Conservation (phyloP, 2,888 invertebrate species). For the Arge pagana region DNA sequence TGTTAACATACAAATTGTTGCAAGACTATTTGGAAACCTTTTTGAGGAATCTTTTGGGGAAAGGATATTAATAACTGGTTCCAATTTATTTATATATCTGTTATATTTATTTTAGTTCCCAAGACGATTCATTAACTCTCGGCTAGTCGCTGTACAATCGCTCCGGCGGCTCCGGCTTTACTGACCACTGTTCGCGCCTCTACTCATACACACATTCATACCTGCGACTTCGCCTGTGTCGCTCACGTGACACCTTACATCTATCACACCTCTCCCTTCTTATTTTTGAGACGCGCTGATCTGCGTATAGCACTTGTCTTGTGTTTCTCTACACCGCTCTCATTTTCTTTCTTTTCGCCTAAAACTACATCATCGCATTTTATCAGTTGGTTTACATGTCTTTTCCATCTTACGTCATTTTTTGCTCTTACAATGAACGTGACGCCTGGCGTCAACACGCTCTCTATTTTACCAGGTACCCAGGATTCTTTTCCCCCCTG, state of each 20-base stretch:
- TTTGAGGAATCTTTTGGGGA: too few relatives aligned
- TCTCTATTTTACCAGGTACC: slow-evolving; percentile 5
- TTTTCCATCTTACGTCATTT: slow-evolving; percentile 10
- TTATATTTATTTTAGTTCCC: too few relatives aligned
- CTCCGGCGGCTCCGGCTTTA: too few relatives aligned
- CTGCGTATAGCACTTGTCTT: not conserved
- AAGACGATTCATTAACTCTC: too few relatives aligned
- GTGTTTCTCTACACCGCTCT: not conserved
- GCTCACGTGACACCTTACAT: too few relatives aligned
- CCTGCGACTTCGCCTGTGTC: too few relatives aligned
- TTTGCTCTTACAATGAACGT: slow-evolving; percentile 8
- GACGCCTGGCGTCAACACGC: slow-evolving; percentile 7
- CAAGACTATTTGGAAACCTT: slow-evolving; percentile 30
- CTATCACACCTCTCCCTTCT: slow-evolving; percentile 23
- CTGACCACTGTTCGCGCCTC: too few relatives aligned
- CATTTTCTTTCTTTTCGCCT: not conserved
- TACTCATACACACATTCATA: too few relatives aligned
- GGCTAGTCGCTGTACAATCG: too few relatives aligned
- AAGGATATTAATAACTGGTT: too few relatives aligned
- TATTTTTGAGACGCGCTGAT: slow-evolving; percentile 17
- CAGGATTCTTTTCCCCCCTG: slow-evolving; percentile 19
- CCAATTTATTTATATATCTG: too few relatives aligned
- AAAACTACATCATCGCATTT: slow-evolving; percentile 2
- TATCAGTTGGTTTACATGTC: slow-evolving; percentile 20
- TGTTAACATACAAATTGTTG: slow-evolving; percentile 26